Conservation (phyloP, 2,888 invertebrate species). For the Teleiodes luculella region DNA sequence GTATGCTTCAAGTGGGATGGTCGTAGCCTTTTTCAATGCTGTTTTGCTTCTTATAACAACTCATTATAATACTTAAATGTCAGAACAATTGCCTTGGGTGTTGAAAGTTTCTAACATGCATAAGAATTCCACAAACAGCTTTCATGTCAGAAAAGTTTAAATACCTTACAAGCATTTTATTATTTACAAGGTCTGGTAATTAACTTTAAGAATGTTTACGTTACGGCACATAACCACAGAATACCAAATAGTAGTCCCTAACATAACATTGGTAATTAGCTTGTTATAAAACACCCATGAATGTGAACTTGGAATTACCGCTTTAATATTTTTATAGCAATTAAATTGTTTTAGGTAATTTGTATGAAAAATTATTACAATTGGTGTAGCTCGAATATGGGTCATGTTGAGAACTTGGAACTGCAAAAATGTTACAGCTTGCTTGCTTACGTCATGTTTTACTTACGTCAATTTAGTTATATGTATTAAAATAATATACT, state of each 20-base stretch:
- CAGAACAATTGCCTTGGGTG: not conserved
- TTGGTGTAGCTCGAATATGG: too few relatives aligned
- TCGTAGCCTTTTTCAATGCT: too few relatives aligned
- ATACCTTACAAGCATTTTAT: not conserved
- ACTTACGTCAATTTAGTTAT: too few relatives aligned
- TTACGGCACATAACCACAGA: too few relatives aligned
- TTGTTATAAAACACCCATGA: conserved; percentile 2
- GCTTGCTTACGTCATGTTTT: not conserved
- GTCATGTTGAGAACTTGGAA: too few relatives aligned
- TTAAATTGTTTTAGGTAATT: not conserved
- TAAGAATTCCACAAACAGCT: not conserved
- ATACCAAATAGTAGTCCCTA: too few relatives aligned
- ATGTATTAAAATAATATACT: too few relatives aligned
- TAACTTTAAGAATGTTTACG: conserved; percentile 1
- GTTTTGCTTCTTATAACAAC: too few relatives aligned
- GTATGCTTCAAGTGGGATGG: too few relatives aligned
- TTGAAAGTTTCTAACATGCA: not conserved
- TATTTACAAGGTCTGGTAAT: conserved; percentile 4
- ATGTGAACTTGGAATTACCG: not conserved
- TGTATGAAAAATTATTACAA: not conserved
- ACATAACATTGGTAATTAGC: conserved; percentile 5
- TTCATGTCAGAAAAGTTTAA: not conserved
- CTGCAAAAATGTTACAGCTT: not conserved
- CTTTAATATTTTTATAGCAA: not conserved
- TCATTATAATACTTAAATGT: not conserved